Evolutionary conservation across 1,140 invertebrate species (phyloP).

Genomic region (Trigoniulus corallinus): DNA sequence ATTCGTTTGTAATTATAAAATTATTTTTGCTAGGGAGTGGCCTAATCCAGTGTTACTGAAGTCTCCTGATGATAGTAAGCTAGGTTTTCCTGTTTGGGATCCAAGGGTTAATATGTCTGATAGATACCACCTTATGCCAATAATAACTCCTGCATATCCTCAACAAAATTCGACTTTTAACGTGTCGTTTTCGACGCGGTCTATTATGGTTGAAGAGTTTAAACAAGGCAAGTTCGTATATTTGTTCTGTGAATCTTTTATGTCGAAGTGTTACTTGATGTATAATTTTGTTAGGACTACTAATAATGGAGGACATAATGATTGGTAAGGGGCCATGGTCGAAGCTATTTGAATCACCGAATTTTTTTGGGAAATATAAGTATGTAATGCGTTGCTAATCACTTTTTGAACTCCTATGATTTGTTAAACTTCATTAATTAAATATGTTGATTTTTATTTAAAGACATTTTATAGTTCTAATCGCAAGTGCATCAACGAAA

Average conservation of each 20-base stretch:
- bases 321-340: constrained; percentile 69
- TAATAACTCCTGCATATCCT: constrained; percentile 98
- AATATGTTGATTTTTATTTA: constrained; percentile 13
- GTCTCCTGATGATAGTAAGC: constrained; percentile 66
- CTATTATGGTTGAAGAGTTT: constrained; percentile 89
- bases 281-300: constrained; percentile 48
- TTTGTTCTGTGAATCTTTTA: too few species aligned
- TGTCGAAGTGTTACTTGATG: too few species aligned
- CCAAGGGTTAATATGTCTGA: constrained; percentile 77
- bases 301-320: constrained; percentile 73
- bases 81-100: constrained; percentile 89
- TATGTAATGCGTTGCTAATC: too few species aligned
- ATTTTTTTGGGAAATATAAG: constrained; percentile 89
- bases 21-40: too few species aligned
- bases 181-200: constrained; percentile 79
- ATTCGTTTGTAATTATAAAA: too few species aligned
- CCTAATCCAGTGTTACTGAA: constrained; percentile 92
- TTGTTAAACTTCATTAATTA: not conserved
- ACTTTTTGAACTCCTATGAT: too few species aligned
- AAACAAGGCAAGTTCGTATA: constrained; percentile 31
- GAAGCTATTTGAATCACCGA: constrained; percentile 82
- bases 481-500: constrained; percentile 54
- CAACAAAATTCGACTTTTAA: constrained; percentile 99
- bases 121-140: constrained; percentile 95
- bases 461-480: constrained; percentile 84